Percentiles rank a stretch among this genome's conserved stretches.
These are phyloP conservation scores for Monoplex corrugatus DNA, from an alignment of 2,888 invertebrate genomes.

Conservation along the genomic window DNA sequence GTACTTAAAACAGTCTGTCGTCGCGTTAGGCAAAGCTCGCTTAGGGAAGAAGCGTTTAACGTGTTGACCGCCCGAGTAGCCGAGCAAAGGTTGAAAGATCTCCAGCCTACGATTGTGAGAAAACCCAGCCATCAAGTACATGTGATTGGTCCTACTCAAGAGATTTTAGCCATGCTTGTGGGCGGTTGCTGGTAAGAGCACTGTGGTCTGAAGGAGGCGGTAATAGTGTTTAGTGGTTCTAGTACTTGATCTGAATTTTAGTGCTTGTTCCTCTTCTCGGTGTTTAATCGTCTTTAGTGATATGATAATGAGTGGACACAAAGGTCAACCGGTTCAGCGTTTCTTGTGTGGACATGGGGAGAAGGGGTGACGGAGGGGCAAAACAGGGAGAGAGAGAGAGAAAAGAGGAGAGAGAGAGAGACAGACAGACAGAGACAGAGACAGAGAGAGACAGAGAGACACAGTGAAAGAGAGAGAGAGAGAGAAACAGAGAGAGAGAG, in stretches of 20 bases:
- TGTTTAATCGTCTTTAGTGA: background rate
- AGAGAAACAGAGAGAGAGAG: background rate
- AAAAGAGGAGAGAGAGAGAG: background rate
- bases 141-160: constrained; percentile 15
- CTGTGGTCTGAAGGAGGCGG: background rate
- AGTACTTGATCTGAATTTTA: too few species aligned
- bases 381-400: too few species aligned
- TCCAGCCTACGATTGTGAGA: background rate
- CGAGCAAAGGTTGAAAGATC: background rate
- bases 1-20: too few species aligned
- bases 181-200: background rate
- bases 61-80: constrained; percentile 17
- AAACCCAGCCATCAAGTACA: background rate
- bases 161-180: too few species aligned
- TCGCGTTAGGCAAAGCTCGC: too few species aligned
- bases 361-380: too few species aligned
- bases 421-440: background rate
- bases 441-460: background rate
- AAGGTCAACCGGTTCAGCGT: too few species aligned
- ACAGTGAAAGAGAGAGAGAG: background rate
- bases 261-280: background rate
- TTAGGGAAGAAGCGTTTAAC: constrained; percentile 4
- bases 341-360: too few species aligned
- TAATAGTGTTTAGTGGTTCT: too few species aligned
- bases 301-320: background rate